Conservation (phyloP, 1,140 invertebrate genomes). For the Procambarus clarkii region DNA sequence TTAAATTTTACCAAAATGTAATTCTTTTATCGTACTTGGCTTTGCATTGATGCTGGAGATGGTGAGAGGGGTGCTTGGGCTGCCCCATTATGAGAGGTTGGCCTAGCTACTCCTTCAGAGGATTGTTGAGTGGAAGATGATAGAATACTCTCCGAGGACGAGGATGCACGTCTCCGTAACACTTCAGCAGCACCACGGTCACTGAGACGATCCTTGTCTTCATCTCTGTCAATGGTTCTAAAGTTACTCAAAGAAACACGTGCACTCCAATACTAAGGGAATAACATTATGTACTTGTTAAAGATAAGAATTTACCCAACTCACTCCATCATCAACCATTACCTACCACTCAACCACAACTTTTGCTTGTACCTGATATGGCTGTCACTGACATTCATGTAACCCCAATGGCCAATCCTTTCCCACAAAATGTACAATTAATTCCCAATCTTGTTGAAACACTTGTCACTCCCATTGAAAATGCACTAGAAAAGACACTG, state of each 20-base stretch:
- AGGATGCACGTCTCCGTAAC: constrained; percentile 60
- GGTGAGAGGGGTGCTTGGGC: constrained; percentile 45
- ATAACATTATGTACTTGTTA: too few species aligned
- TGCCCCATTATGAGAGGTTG: constrained; percentile 37
- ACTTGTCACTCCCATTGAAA: too few species aligned
- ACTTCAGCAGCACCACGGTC: constrained; percentile 55
- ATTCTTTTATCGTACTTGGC: constrained; percentile 24
- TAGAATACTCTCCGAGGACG: constrained; percentile 68
- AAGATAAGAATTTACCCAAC: too few species aligned
- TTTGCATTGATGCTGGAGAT: constrained; percentile 48
- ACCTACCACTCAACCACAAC: too few species aligned
- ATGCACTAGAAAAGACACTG: too few species aligned
- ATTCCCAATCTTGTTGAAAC: too few species aligned
- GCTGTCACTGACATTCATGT: too few species aligned
- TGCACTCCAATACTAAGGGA: too few species aligned
- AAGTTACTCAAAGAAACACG: neutral
- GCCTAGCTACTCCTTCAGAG: constrained; percentile 47
- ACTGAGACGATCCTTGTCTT: constrained; percentile 67
- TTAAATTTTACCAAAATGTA: neutral
- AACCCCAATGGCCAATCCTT: too few species aligned
- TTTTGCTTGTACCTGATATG: too few species aligned
- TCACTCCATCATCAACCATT: too few species aligned
- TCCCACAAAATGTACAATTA: too few species aligned
- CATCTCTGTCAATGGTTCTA: constrained; percentile 39
- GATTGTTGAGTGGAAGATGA: constrained; percentile 64